A percentile compares a stretch with the other conserved stretches of the same genome.
Evolutionary conservation across 92 coral and sea anemone species (phyloP).

Genomic region (Palythoa caribaeorum): DNA sequence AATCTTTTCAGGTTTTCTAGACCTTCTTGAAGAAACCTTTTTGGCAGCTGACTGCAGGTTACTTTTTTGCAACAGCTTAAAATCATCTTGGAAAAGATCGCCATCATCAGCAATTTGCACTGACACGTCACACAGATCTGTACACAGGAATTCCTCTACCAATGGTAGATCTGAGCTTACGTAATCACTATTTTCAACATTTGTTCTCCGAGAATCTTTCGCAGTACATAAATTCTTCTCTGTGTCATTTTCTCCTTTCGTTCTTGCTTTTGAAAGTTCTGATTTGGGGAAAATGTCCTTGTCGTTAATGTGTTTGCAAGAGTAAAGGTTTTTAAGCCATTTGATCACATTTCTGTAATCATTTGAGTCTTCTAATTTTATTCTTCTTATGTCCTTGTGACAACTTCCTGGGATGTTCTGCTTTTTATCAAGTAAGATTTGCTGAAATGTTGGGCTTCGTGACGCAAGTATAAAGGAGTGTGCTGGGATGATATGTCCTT

Average conservation of each 20-base stretch:
- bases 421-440: conserved; percentile 60
- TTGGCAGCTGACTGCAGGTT: conserved; percentile 1
- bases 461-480: conserved; percentile 87
- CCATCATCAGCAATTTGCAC: conserved; percentile 1
- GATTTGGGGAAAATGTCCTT: conserved; percentile 45
- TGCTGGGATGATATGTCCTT: conserved; percentile 67
- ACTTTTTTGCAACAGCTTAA: not conserved
- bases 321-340: conserved; percentile 61
- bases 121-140: conserved; percentile 24
- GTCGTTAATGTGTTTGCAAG: conserved; percentile 45
- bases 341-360: conserved; percentile 19
- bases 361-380: conserved; percentile 42
- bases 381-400: conserved; percentile 16
- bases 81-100: conserved; percentile 17
- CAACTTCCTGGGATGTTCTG: conserved; percentile 22
- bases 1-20: conserved; percentile 6
- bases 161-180: conserved; percentile 11
- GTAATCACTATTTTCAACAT: not conserved
- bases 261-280: conserved; percentile 35
- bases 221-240: not conserved
- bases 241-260: not conserved
- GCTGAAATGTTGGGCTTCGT: conserved; percentile 74
- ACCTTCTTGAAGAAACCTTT: conserved; percentile 1
- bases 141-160: conserved; percentile 17
- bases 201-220: conserved; percentile 1